A percentile compares a stretch with the other conserved stretches of the same genome.
Evolutionary conservation across 2,888 invertebrate species (phyloP).

Genomic region (Cheilosia impressa): DNA sequence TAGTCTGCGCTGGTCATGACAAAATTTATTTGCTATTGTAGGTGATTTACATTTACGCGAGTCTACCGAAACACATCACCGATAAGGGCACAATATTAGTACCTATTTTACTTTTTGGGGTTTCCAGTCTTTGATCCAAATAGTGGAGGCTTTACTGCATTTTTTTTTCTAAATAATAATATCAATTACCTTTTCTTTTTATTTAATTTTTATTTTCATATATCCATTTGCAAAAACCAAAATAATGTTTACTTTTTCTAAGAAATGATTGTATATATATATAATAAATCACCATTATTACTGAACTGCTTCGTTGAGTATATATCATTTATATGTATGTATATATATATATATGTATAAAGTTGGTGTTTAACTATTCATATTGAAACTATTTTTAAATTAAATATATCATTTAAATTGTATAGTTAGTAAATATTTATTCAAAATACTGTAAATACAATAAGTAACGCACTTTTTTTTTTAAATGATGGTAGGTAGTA

Average conservation of each 20-base stretch:
- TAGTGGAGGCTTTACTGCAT: constrained; percentile 23
- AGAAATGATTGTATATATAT: constrained; percentile 45
- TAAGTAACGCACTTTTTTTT: constrained; percentile 37
- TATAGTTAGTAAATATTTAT: constrained; percentile 32
- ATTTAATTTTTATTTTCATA: constrained; percentile 40
- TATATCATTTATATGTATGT: constrained; percentile 41
- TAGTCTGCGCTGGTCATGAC: too few species aligned
- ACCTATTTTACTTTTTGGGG: too few species aligned
- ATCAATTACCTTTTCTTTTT: constrained; percentile 20
- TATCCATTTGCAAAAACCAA: constrained; percentile 36
- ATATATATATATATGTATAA: constrained; percentile 47
- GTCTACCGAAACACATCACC: too few species aligned
- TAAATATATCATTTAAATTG: constrained; percentile 20
- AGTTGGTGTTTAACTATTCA: constrained; percentile 37
- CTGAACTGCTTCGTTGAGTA: constrained; percentile 44
- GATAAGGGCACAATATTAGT: too few species aligned
- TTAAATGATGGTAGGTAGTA: constrained; percentile 16
- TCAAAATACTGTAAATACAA: constrained; percentile 22
- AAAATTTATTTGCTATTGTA: too few species aligned
- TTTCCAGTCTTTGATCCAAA: not conserved
- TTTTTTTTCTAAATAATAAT: constrained; percentile 20
- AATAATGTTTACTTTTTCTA: constrained; percentile 46
- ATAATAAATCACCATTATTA: constrained; percentile 48
- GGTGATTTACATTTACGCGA: too few species aligned
- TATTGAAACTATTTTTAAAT: constrained; percentile 31